phyloP scores from a whole-genome alignment of 1,140 invertebrate species.

The Stegodyphus mimosarum region DNA sequence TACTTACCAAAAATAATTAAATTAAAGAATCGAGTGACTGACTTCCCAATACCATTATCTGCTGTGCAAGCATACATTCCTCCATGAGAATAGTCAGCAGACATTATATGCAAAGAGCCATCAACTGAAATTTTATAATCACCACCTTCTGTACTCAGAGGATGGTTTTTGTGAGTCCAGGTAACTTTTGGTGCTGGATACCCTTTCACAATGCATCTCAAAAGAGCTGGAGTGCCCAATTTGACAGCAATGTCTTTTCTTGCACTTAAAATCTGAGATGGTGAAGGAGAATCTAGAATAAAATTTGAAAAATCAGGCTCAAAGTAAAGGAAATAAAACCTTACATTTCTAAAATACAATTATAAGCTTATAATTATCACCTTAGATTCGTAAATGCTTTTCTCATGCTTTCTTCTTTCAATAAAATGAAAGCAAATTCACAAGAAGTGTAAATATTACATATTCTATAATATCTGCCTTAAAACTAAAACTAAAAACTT shows the following conservation, averaged over 20 bases:
- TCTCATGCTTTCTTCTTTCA: too few species aligned
- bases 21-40: constrained; percentile 77
- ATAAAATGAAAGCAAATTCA: too few species aligned
- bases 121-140: constrained; percentile 71
- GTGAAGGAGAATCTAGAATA: not conserved
- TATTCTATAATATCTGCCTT: too few species aligned
- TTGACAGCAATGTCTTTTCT: constrained; percentile 75
- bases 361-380: too few species aligned
- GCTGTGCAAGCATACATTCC: constrained; percentile 82
- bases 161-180: constrained; percentile 71
- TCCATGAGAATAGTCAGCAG: constrained; percentile 77
- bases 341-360: too few species aligned
- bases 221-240: constrained; percentile 76
- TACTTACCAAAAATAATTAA: constrained; percentile 47
- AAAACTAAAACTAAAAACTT: too few species aligned
- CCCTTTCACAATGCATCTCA: constrained; percentile 87
- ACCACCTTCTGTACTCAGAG: constrained; percentile 72
- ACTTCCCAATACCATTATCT: constrained; percentile 82
- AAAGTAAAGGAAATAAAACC: too few species aligned
- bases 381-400: too few species aligned
- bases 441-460: too few species aligned
- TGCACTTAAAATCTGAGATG: constrained; percentile 57
- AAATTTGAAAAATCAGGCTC: too few species aligned
- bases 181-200: constrained; percentile 82
- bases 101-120: constrained; percentile 79